Evolutionary conservation across 2,113 vertebrate species (phyloP), one percentile per base, ranked within the genome.

Genomic region (Cyprinodon tularosa): DNA sequence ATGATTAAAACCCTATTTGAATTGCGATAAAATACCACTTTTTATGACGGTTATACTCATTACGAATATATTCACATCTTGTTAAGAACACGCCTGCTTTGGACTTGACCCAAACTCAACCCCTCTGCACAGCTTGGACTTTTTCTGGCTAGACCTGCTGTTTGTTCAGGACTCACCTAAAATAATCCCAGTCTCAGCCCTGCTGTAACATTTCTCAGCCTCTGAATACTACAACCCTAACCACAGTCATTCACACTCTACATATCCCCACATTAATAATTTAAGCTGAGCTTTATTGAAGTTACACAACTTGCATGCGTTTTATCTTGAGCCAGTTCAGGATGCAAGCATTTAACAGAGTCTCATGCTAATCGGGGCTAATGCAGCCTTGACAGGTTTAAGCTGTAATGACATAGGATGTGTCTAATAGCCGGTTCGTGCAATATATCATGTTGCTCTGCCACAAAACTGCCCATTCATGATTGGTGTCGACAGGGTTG

Each of bases 321-420:
- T 83, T 71, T 66, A 80, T 77, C 63, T 59, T 20, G 74, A 10
- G 63, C 59, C 72, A 13, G 0, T 44, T 65, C 75, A 63, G 66
- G 68, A 61, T 40, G 63, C 50, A n/a, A 70, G 57, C 71, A 77
- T 79, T 71, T 74, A 71, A 74, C 4, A 62, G 38, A 81, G 71
- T 77, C 71, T 82, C 39, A 61, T n/a, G 44, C 62, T 89, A 78
- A 90, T 80, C 89, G 84, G 29, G 7, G 75, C 67, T 86, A 85
- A 87, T 83, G 59, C 80, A 36, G 39, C 44, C 64, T 68, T 86
- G 87, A 88, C 90, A 90, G 63, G 39, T 77, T 70, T 84, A 67
- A 84, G 67, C 85, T 84, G 65, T 48, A 40, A 67, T 83, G 66
- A 87, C 71, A 79, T 61, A 74, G 61, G 39, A 70, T 66, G 63